Percentiles rank a stretch among this genome's conserved stretches.
Conservation (phyloP, 2,113 vertebrate genomes). For the Engraulis encrasicolus region DNA sequence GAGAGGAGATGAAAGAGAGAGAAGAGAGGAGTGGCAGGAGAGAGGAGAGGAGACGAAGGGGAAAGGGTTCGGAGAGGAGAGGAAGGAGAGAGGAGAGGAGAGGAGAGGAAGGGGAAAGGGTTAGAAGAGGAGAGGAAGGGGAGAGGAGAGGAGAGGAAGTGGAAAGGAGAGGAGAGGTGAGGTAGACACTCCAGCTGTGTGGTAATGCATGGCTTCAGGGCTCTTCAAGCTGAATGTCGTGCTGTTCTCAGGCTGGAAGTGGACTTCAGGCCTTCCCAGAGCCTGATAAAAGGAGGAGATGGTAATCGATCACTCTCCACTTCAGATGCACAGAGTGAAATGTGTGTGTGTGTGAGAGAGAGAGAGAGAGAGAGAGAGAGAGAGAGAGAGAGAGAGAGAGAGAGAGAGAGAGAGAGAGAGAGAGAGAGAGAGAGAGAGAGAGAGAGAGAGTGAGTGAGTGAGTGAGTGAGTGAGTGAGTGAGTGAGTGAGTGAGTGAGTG, state of each 20-base stretch:
- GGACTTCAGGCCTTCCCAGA: background rate
- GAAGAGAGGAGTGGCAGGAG: too few relatives aligned
- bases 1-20: too few relatives aligned
- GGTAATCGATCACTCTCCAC: slow-evolving; percentile 23
- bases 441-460: background rate
- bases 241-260: background rate
- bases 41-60: too few relatives aligned
- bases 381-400: background rate
- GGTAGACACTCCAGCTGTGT: background rate
- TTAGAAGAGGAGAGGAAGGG: too few relatives aligned
- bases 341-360: background rate
- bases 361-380: too few relatives aligned
- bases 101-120: background rate
- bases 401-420: background rate
- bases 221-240: background rate
- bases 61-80: too few relatives aligned
- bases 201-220: background rate
- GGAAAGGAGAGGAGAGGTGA: too few relatives aligned
- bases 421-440: background rate
- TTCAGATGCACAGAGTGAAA: background rate
- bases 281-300: slow-evolving; percentile 30
- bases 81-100: too few relatives aligned
- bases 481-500: too few relatives aligned
- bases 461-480: background rate
- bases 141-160: too few relatives aligned